phyloP scores from a whole-genome alignment of 92 coral and sea anemone genomes.

The Porites rus region DNA sequence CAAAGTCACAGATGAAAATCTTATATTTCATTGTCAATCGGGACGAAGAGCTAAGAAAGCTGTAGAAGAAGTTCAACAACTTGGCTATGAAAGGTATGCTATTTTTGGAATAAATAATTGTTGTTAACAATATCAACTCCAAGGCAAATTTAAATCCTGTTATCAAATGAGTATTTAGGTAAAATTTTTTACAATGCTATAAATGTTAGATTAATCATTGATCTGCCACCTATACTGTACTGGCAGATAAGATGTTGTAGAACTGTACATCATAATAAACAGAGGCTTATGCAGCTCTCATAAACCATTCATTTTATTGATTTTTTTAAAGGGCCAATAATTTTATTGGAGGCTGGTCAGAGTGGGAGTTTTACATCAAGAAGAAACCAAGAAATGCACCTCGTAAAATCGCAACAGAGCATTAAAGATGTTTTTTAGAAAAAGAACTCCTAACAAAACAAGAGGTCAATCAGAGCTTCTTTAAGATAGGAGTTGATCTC shows the following conservation, averaged over 20 bases:
- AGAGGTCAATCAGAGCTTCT: not conserved
- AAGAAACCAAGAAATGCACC: not conserved
- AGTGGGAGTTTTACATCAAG: constrained; percentile 60
- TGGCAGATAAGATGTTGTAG: too few relatives aligned
- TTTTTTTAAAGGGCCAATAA: constrained; percentile 58
- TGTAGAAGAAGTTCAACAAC: constrained; percentile 51
- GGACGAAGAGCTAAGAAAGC: constrained; percentile 79
- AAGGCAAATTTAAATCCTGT: too few relatives aligned
- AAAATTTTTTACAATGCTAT: too few relatives aligned
- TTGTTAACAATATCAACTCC: too few relatives aligned
- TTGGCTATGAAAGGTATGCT: constrained; percentile 70
- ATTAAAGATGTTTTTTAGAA: not conserved
- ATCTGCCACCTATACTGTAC: too few relatives aligned
- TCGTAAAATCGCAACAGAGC: not conserved
- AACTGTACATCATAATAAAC: not conserved
- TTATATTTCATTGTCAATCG: constrained; percentile 79
- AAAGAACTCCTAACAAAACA: not conserved
- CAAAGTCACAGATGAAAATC: constrained; percentile 62
- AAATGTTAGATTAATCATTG: too few relatives aligned
- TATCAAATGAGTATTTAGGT: too few relatives aligned
- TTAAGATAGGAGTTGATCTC: not conserved
- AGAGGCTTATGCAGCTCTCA: not conserved
- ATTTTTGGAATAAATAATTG: not conserved
- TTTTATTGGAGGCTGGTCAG: constrained; percentile 78
- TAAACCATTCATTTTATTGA: not conserved